These are phyloP conservation scores for Hafferia zeledoni DNA, from an alignment of 2,797 vertebrate genomes.

Conservation along the genomic window DNA sequence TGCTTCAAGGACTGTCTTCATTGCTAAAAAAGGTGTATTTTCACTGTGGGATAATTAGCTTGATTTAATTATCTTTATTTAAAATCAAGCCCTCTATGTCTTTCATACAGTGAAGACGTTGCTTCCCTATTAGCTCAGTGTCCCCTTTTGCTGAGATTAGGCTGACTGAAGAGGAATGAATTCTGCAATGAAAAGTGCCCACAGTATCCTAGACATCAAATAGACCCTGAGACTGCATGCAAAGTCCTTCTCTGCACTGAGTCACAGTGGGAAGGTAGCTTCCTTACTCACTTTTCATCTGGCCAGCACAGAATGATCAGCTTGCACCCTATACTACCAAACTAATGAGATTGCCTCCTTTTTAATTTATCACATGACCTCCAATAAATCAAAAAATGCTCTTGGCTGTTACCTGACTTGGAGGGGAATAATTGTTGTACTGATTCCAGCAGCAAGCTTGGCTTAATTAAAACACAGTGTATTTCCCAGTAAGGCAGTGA, in stretches of 20 bases:
- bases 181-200: neutral
- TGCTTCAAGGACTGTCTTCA: neutral
- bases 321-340: neutral
- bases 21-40: slow-evolving; percentile 65
- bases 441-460: neutral
- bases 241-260: neutral
- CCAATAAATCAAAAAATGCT: slow-evolving; percentile 8
- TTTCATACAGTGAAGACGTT: neutral
- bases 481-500: slow-evolving; percentile 31
- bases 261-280: neutral
- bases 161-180: neutral
- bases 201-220: neutral
- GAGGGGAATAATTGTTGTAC: neutral
- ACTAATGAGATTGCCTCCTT: slow-evolving; percentile 5
- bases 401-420: neutral
- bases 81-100: neutral
- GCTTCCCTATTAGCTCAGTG: neutral
- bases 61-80: slow-evolving; percentile 1
- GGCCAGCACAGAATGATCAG: neutral
- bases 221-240: neutral
- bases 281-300: neutral
- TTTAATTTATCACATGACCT: neutral
- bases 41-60: slow-evolving; percentile 8
- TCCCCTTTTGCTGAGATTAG: neutral
- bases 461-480: slow-evolving; percentile 17